Percentiles rank a stretch among this genome's conserved stretches.
phyloP scores from a whole-genome alignment of 2,888 invertebrate species.

The Harpalus rufipes region DNA sequence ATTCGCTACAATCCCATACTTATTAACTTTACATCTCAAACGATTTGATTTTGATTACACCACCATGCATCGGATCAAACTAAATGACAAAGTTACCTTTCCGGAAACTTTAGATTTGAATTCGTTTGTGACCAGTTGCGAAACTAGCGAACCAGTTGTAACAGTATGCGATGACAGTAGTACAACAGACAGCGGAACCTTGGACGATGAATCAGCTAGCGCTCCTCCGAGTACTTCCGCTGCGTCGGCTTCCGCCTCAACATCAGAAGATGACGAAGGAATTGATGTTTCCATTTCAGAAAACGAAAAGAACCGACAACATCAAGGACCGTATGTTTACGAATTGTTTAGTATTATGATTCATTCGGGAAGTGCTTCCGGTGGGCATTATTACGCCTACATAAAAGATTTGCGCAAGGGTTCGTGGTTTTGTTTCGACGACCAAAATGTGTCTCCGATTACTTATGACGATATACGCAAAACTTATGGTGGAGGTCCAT shows the following conservation, averaged over 20 bases:
- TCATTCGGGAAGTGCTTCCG: slow-evolving; percentile 93
- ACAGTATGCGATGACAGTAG: slow-evolving; percentile 83
- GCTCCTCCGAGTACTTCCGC: slow-evolving; percentile 75
- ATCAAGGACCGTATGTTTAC: slow-evolving; percentile 86
- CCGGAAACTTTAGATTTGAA: slow-evolving; percentile 89
- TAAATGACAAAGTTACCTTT: slow-evolving; percentile 92
- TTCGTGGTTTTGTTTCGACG: slow-evolving; percentile 94
- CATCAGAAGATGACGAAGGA: slow-evolving; percentile 82
- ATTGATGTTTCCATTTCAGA: slow-evolving; percentile 82
- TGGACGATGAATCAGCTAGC: slow-evolving; percentile 82
- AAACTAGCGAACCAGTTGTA: slow-evolving; percentile 71
- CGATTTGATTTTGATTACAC: slow-evolving; percentile 94
- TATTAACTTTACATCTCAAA: slow-evolving; percentile 91
- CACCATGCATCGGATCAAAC: slow-evolving; percentile 90
- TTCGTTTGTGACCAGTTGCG: slow-evolving; percentile 80
- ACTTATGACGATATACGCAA: slow-evolving; percentile 89
- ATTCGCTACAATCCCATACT: slow-evolving; percentile 91
- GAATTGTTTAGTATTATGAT: slow-evolving; percentile 95
- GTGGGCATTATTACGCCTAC: slow-evolving; percentile 95
- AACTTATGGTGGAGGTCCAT: slow-evolving; percentile 88
- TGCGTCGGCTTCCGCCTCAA: slow-evolving; percentile 71
- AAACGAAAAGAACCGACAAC: slow-evolving; percentile 78
- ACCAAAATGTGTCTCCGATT: slow-evolving; percentile 89
- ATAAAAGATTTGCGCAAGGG: slow-evolving; percentile 88
- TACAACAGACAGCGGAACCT: slow-evolving; percentile 84